These are phyloP conservation scores for Macropis europaea DNA, from an alignment of 2,888 invertebrate species.

Conservation along the genomic window DNA sequence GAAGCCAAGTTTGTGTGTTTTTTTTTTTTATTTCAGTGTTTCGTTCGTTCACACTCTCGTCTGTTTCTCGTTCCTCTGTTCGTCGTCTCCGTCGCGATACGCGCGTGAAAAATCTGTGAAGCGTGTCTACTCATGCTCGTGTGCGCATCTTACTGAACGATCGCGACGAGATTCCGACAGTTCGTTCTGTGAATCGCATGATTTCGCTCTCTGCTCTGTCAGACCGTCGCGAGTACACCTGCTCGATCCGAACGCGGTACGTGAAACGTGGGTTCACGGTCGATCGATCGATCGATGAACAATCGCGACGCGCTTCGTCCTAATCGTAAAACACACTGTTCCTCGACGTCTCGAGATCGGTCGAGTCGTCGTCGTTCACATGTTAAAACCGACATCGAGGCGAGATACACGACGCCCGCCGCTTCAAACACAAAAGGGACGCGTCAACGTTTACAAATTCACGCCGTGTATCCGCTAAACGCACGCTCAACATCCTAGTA, in stretches of 20 bases:
- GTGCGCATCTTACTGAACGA: slow-evolving; percentile 45
- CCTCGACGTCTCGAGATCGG: not conserved
- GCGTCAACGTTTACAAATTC: not conserved
- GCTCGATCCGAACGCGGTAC: no score
- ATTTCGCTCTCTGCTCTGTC: no score
- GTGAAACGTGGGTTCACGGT: no score
- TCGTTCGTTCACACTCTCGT: not conserved
- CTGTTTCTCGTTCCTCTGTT: slow-evolving; percentile 1
- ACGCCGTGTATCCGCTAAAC: slow-evolving; percentile 34
- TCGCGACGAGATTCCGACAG: slow-evolving; percentile 33
- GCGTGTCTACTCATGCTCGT: slow-evolving; percentile 45
- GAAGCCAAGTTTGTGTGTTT: slow-evolving; percentile 49
- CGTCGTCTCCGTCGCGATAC: slow-evolving; percentile 35
- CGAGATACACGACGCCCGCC: slow-evolving; percentile 22
- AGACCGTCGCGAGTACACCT: no score
- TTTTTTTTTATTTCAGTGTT: not conserved
- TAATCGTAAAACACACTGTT: slow-evolving; percentile 8
- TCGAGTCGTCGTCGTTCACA: slow-evolving; percentile 10
- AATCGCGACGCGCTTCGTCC: slow-evolving; percentile 14
- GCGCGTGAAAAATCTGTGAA: slow-evolving; percentile 19
- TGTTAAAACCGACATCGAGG: slow-evolving; percentile 14
- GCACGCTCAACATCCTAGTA: not conserved
- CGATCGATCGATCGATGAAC: not conserved
- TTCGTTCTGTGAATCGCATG: no score
- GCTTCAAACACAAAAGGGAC: not conserved